Conservation (phyloP, 2,797 vertebrate genomes). For the Chromobotia macracanthus region DNA sequence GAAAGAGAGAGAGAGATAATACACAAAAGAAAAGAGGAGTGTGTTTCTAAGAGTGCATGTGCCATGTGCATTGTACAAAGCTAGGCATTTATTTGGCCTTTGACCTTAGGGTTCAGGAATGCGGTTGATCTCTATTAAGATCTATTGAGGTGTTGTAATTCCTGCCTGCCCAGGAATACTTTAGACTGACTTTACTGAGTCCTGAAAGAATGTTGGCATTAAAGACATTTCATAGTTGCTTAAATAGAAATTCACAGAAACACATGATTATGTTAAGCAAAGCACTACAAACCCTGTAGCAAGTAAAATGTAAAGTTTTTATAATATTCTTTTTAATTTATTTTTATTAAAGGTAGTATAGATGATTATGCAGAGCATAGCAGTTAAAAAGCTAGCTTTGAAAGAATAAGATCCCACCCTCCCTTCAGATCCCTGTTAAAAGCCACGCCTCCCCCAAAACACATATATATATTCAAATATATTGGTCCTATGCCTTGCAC, state of each 20-base stretch:
- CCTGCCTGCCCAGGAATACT: slow-evolving; percentile 26
- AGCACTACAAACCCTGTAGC: too few relatives aligned
- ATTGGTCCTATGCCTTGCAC: too few relatives aligned
- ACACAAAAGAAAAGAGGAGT: background rate
- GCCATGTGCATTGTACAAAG: slow-evolving; percentile 6
- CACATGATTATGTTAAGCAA: too few relatives aligned
- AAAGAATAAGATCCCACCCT: too few relatives aligned
- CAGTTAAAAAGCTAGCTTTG: too few relatives aligned
- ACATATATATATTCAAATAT: too few relatives aligned
- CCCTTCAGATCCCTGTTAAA: too few relatives aligned
- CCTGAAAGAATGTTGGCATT: background rate
- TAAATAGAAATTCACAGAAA: background rate
- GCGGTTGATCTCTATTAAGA: slow-evolving; percentile 56
- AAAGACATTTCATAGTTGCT: background rate
- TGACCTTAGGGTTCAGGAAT: slow-evolving; percentile 68
- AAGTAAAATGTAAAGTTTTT: too few relatives aligned
- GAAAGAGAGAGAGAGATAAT: slow-evolving; percentile 12
- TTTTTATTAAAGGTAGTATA: too few relatives aligned
- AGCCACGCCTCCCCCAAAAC: too few relatives aligned
- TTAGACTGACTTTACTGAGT: background rate
- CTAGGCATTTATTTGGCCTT: slow-evolving; percentile 66
- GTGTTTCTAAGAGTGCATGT: slow-evolving; percentile 2
- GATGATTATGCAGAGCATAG: too few relatives aligned
- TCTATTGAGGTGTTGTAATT: slow-evolving; percentile 62
- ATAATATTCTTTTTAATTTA: too few relatives aligned